phyloP scores from a whole-genome alignment of 2,113 vertebrate species.

The Alexandromys fortis region DNA sequence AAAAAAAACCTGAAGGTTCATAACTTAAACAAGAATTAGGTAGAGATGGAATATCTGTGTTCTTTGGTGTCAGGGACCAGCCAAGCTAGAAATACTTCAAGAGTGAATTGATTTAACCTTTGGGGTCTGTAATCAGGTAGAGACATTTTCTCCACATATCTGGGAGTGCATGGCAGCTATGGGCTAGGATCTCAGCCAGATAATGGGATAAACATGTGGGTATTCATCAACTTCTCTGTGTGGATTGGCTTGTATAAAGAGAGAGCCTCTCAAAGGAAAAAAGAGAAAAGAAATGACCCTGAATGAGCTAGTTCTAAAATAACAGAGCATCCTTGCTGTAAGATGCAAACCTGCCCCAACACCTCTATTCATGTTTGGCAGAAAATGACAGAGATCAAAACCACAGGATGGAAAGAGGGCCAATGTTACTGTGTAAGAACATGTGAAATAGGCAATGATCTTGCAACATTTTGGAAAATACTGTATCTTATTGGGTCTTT shows the following conservation, averaged over 20 bases:
- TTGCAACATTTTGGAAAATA: neutral
- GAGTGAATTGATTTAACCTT: neutral
- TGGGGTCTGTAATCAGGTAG: neutral
- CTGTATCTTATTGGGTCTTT: slow-evolving; percentile 5
- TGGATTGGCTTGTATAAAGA: neutral
- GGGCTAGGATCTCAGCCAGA: neutral
- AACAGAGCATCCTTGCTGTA: neutral
- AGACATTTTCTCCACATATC: neutral
- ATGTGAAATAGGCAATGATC: neutral
- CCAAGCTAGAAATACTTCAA: neutral
- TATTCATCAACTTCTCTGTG: neutral
- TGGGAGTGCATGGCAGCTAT: neutral
- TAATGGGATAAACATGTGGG: neutral
- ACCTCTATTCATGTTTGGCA: neutral
- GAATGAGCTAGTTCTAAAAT: neutral
- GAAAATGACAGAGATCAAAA: neutral
- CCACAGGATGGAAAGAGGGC: neutral
- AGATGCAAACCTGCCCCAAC: neutral
- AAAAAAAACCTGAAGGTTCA: neutral
- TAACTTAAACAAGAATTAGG: neutral
- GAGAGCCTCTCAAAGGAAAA: neutral
- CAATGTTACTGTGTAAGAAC: neutral
- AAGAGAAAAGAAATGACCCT: neutral
- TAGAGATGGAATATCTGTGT: neutral
- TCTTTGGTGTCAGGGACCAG: neutral